Percentiles rank a stretch among this genome's conserved stretches.
These are phyloP conservation scores for Polydrusus pterygomalis DNA, from an alignment of 2,888 invertebrate species.

Conservation along the genomic window DNA sequence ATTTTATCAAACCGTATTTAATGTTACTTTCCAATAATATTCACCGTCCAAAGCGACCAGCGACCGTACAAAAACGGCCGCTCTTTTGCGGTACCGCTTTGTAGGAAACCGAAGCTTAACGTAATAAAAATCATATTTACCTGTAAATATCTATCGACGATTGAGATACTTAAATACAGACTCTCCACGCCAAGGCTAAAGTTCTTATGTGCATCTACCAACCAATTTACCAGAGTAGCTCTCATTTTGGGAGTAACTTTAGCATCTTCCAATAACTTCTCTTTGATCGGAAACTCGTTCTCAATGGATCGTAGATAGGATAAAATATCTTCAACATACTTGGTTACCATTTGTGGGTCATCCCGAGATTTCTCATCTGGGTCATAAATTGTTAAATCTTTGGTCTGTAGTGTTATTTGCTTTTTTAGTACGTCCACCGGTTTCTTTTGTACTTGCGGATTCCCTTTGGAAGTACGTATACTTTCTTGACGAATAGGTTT, in stretches of 20 bases:
- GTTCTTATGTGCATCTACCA: conserved; percentile 92
- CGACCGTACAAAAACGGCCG: no score
- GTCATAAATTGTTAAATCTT: conserved; percentile 54
- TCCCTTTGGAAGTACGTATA: conserved; percentile 8
- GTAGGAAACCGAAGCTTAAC: no score
- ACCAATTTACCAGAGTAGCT: conserved; percentile 92
- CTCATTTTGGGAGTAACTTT: conserved; percentile 90
- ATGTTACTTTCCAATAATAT: no score
- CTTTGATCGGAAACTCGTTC: conserved; percentile 77
- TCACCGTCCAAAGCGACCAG: no score
- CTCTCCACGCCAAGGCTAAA: conserved; percentile 92
- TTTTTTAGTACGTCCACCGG: conserved; percentile 1
- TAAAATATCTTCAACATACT: conserved; percentile 94
- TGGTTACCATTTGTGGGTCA: conserved; percentile 86
- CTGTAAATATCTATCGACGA: conserved; percentile 93
- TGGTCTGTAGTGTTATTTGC: conserved; percentile 11
- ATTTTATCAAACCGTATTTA: no score
- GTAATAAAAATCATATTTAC: conserved; percentile 64
- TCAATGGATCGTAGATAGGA: conserved; percentile 87
- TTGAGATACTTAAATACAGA: conserved; percentile 89
- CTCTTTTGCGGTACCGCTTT: no score
- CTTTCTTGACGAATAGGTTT: conserved; percentile 44
- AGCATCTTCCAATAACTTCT: conserved; percentile 81
- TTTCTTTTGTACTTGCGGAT: conserved; percentile 8
- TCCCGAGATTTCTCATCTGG: conserved; percentile 75